Evolutionary conservation across 2,888 invertebrate genomes (phyloP), one percentile per base, ranked within the genome.

Genomic region (Sarcophaga subvicina): DNA sequence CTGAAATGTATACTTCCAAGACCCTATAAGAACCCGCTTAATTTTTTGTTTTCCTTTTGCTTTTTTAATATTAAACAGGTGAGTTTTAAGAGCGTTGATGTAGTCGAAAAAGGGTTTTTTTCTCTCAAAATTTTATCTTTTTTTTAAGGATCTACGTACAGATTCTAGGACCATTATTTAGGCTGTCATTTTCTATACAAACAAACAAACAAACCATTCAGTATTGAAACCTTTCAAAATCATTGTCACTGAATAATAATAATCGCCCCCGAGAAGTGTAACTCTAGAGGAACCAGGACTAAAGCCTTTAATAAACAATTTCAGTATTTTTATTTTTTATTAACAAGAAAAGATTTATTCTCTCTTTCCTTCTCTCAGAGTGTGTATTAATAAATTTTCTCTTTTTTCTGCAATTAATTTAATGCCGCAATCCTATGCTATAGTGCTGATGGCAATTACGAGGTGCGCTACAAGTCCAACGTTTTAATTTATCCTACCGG

Each of bases 371-470:
- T 37, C 37, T 8, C 37, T 37, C 10, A 10, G 37, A 37, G 37
- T 37, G 37, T 37, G 37, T 37, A 2, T 37, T 37, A 37, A 37
- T 37, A 37, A 8, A 37, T 8, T 37, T 8, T 37, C 10, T 37
- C 10, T 37, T 37, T 10, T 37, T 37, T 10, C 10, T 2, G 37
- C 37, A 8, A 37, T 8, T 37, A 37, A 37, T 37, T 37, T 37
- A 37, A 37, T 37, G 37, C 37, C 37, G 37, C 10, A 37, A 37
- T 37, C 37, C 37, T 37, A 37, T 37, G 2, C 2, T 37, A 37
- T 94, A 99, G 99, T 94, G 99, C 99, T 92, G 99, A 99, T 94
- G 99, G 99, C 83, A 99, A 99, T 94, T 99, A 99, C 94, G 99
- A 99, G 94, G 99, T 99, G 86, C 97, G 99, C 90, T 99, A 99